Evolutionary conservation across 2,888 invertebrate genomes (phyloP).

Genomic region (Phortica okadai): DNA sequence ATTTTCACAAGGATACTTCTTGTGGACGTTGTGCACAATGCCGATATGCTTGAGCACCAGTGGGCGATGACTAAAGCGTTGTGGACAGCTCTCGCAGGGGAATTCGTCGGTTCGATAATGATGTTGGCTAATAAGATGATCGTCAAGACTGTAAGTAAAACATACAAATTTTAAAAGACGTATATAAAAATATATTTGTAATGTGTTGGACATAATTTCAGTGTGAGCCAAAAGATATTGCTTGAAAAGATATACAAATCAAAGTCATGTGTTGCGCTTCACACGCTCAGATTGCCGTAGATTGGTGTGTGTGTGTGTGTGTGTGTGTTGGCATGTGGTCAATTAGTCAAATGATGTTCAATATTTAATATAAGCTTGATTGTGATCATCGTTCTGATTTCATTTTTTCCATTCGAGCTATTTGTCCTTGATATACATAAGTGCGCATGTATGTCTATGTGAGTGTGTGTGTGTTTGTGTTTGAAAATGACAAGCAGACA

Average conservation of each 20-base stretch:
- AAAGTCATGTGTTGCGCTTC: slow-evolving; percentile 69
- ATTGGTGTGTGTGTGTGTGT: slow-evolving; percentile 42
- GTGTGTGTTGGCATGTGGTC: slow-evolving; percentile 47
- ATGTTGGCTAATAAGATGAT: slow-evolving; percentile 87
- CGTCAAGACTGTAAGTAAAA: slow-evolving; percentile 86
- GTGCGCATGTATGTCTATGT: slow-evolving; percentile 13
- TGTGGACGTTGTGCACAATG: slow-evolving; percentile 86
- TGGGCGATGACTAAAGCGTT: slow-evolving; percentile 88
- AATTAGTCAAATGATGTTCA: slow-evolving; percentile 76
- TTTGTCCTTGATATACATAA: slow-evolving; percentile 66
- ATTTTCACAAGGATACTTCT: slow-evolving; percentile 95
- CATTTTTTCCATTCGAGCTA: slow-evolving; percentile 37
- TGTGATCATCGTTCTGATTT: slow-evolving; percentile 45
- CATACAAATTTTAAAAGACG: neutral
- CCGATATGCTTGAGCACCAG: slow-evolving; percentile 89
- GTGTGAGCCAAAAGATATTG: slow-evolving; percentile 39
- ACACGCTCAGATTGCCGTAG: slow-evolving; percentile 56
- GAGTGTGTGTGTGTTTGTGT: neutral
- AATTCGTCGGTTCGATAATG: slow-evolving; percentile 87
- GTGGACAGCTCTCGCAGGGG: slow-evolving; percentile 89
- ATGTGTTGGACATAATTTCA: neutral
- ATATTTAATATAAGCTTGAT: slow-evolving; percentile 74
- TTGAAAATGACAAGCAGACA: no score
- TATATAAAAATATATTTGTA: neutral
- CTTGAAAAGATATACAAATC: slow-evolving; percentile 44